phyloP scores from a whole-genome alignment of 2,888 invertebrate genomes.

The Pharmacophagus antenor region DNA sequence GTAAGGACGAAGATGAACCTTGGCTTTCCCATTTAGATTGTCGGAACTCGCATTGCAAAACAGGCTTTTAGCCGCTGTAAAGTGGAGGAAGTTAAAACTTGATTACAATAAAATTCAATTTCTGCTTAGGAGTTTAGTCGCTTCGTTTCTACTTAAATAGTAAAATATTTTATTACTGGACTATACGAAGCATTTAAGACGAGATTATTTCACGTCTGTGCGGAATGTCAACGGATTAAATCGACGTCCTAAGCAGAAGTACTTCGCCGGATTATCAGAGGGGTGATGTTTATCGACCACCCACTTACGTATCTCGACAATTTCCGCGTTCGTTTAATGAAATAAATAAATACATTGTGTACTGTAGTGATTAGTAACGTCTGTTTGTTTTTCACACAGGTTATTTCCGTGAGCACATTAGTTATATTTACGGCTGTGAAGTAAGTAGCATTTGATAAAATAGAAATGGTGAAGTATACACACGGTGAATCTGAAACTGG shows the following conservation, averaged over 20 bases:
- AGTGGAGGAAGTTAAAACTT: no score
- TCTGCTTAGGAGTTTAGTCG: no score
- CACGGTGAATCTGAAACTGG: neutral
- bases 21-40: no score
- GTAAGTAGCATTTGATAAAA: neutral
- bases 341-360: conserved; percentile 76
- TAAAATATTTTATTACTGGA: no score
- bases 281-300: conserved; percentile 53
- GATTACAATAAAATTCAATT: no score
- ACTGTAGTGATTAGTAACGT: conserved; percentile 70
- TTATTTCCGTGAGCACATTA: conserved; percentile 57
- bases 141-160: no score
- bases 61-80: no score
- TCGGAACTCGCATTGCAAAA: no score
- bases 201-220: no score
- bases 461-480: neutral
- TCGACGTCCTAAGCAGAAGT: neutral
- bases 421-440: neutral
- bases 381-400: conserved; percentile 61
- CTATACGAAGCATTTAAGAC: no score
- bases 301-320: conserved; percentile 60
- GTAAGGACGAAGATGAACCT: no score
- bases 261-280: conserved; percentile 15
- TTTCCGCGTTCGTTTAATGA: conserved; percentile 62
- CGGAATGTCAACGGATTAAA: no score